Evolutionary conservation across 2,888 invertebrate species (phyloP).

Genomic region (Ceratothoa steindachneri): DNA sequence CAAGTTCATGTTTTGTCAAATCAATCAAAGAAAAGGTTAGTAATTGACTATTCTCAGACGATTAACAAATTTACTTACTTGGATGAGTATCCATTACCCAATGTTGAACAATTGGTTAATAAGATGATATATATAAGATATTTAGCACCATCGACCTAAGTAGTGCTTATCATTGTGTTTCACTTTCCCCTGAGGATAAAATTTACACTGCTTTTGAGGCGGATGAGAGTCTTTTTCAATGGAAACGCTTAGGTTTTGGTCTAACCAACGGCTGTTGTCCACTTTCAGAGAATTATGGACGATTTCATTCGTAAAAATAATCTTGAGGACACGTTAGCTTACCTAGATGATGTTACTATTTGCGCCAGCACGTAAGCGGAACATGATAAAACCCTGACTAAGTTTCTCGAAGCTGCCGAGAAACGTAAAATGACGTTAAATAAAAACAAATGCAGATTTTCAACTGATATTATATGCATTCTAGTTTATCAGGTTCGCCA

Average conservation of each 20-base stretch:
- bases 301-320: conserved; percentile 13
- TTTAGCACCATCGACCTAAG: too few relatives aligned
- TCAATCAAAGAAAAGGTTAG: too few relatives aligned
- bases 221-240: conserved; percentile 12
- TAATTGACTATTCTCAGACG: too few relatives aligned
- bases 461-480: not conserved
- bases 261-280: conserved; percentile 25
- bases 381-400: conserved; percentile 12
- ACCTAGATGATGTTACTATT: conserved; percentile 19
- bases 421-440: conserved; percentile 10
- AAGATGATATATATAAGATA: too few relatives aligned
- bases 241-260: conserved; percentile 18
- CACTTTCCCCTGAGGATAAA: too few relatives aligned
- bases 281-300: conserved; percentile 24
- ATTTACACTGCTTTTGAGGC: conserved; percentile 27
- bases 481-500: conserved; percentile 22
- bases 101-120: too few relatives aligned
- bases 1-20: too few relatives aligned
- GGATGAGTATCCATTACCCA: too few relatives aligned
- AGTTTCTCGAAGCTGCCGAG: conserved; percentile 12
- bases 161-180: too few relatives aligned
- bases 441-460: conserved; percentile 11
- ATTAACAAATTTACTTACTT: too few relatives aligned
- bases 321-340: conserved; percentile 14
- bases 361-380: not conserved